Evolutionary conservation across 2,113 vertebrate genomes (phyloP).

Genomic region (Takifugu flavidus): DNA sequence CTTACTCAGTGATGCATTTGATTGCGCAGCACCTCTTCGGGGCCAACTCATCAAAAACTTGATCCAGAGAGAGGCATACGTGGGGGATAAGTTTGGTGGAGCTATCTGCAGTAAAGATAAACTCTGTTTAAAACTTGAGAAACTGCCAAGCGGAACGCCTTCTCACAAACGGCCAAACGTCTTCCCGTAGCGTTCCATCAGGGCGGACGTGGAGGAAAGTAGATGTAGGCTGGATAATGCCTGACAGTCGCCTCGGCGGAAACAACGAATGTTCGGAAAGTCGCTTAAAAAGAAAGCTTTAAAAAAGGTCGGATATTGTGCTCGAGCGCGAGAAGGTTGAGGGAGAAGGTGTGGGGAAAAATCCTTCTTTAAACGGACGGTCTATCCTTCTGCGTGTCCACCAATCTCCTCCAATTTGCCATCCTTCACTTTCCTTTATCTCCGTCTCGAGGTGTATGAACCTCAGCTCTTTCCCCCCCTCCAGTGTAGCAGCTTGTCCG

Average conservation of each 20-base stretch:
- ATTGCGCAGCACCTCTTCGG: conserved; percentile 64
- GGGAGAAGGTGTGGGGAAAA: no score
- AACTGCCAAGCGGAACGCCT: conserved; percentile 40
- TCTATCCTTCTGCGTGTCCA: conserved; percentile 22
- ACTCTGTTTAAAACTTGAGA: conserved; percentile 51
- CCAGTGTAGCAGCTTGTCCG: conserved; percentile 8
- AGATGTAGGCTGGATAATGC: no score
- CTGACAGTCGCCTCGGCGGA: no score
- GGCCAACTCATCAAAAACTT: conserved; percentile 60
- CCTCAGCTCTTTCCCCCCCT: not conserved
- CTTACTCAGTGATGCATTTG: conserved; percentile 70
- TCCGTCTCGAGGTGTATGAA: conserved; percentile 2
- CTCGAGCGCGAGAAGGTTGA: no score
- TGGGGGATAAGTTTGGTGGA: conserved; percentile 48
- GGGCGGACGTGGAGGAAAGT: no score
- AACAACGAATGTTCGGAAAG: no score
- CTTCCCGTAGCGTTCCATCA: not conserved
- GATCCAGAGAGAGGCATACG: conserved; percentile 48
- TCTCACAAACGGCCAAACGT: conserved; percentile 26
- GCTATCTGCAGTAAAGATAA: conserved; percentile 42
- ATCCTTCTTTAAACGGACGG: conserved; percentile 44
- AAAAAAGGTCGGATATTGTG: no score
- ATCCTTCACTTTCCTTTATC: conserved; percentile 32
- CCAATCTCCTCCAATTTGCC: conserved; percentile 9
- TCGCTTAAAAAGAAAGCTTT: no score